Conservation (phyloP, 2,797 vertebrate species). For the Sarcophilus harrisii region DNA sequence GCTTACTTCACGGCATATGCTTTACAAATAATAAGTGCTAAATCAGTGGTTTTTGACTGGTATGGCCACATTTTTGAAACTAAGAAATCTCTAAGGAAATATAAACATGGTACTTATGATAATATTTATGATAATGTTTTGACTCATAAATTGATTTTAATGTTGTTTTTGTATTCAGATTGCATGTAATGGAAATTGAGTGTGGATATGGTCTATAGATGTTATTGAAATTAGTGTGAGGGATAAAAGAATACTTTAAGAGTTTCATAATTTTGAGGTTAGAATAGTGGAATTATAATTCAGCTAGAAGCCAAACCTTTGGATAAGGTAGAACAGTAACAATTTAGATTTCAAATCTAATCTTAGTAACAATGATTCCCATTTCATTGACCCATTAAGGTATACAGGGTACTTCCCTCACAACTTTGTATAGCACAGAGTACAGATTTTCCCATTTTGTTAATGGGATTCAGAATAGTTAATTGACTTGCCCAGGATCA, state of each 20-base stretch:
- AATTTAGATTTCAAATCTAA: conserved; percentile 21
- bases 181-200: conserved; percentile 19
- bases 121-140: conserved; percentile 27
- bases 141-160: conserved; percentile 47
- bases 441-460: not conserved
- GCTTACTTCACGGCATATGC: not conserved
- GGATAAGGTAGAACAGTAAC: not conserved
- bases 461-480: not conserved
- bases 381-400: not conserved
- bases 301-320: conserved; percentile 10
- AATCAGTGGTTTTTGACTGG: not conserved
- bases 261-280: conserved; percentile 29
- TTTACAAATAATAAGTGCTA: not conserved
- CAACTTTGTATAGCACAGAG: not conserved
- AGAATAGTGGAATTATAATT: conserved; percentile 12
- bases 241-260: not conserved
- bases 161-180: conserved; percentile 37
- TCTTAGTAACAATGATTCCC: conserved; percentile 14
- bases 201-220: not conserved
- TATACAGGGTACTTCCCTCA: not conserved
- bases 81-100: not conserved
- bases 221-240: not conserved
- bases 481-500: not conserved
- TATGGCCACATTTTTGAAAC: not conserved
- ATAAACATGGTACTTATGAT: not conserved